Base-by-base conservation (phyloP, 2,113 vertebrate genomes). In the Pavo muticus region DNA sequence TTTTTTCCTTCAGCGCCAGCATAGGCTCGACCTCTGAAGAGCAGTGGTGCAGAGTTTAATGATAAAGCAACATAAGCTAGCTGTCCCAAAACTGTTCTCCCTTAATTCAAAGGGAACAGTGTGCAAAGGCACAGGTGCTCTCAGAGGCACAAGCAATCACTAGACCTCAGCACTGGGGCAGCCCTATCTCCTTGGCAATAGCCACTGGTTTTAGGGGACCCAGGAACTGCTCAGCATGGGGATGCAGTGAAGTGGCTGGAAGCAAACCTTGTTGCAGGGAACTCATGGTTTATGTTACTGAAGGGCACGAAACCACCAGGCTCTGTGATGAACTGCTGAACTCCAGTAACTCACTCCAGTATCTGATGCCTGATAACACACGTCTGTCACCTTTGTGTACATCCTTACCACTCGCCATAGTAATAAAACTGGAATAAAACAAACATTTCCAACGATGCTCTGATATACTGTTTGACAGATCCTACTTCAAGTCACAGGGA, bases 111-210 rank as follows among this genome's bases (percentile, higher is more conserved):
- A 85, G 9, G 3, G n/a, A 50, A 12, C 32, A 25, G 4, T 2
- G 0, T 5, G 25, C 16, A 68, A 91, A 78, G 0, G 1, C 6
- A 27, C 3, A 2, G 4, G 39, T 10, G 12, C 23, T 8, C 30
- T 68, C 3, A 44, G 24, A 71, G n/a, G 47, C 1, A 1, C 47
- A 30, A 67, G 16, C 9, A 69, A 27, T 0, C 27, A 30, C 37
- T 17, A 40, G 59, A 61, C 37, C 32, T 65, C 50, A 17, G 40
- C 10, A 23, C 10, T 23, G 32, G 11, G 11, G 18, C 30, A 71
- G 71, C 11, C 35, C 37, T 3, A 2, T 2, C 42, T 25, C 42
- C 78, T 65, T 21, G 30, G n/a, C 23, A 76, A 70, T 17, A 50
- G 48, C 37, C 3, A 2, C 4, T 9, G 4, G 4, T 35, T 30